Evolutionary conservation across 35 echinoderm and acorn worm species (phyloP).

Genomic region (Ophiothrix spiculata): DNA sequence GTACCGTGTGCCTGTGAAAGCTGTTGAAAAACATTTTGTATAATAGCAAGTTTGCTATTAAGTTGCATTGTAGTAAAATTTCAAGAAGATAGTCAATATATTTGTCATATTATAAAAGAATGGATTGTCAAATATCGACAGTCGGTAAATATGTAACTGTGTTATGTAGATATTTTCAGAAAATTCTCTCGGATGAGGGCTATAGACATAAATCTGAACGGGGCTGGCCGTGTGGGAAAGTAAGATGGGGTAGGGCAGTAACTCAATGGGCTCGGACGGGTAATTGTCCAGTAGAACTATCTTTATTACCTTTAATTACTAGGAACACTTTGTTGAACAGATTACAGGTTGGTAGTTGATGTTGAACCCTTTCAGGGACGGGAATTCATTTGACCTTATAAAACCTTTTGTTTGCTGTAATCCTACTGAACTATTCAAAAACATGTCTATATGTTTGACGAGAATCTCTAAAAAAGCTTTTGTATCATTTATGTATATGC

Average conservation of each 20-base stretch:
- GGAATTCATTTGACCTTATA: background rate
- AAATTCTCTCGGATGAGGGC: background rate
- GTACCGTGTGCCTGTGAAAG: constrained; percentile 3
- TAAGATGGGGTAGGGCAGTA: background rate
- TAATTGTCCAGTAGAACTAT: background rate
- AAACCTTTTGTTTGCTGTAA: no score
- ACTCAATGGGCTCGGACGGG: background rate
- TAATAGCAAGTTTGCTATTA: background rate
- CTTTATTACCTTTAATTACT: background rate
- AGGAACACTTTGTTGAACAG: background rate
- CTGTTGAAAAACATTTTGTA: constrained; percentile 26
- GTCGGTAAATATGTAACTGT: background rate
- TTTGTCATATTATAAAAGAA: background rate
- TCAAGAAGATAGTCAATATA: background rate
- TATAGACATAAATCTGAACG: background rate
- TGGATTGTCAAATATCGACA: background rate
- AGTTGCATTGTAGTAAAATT: background rate
- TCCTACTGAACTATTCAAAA: no score
- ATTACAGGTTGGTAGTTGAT: background rate
- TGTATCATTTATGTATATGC: background rate
- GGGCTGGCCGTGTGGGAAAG: background rate
- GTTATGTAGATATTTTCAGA: background rate
- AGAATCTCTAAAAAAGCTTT: background rate
- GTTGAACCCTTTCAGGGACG: background rate
- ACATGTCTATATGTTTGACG: no score